Evolutionary conservation across 2,797 vertebrate genomes (phyloP).

Genomic region (Tapirus indicus): DNA sequence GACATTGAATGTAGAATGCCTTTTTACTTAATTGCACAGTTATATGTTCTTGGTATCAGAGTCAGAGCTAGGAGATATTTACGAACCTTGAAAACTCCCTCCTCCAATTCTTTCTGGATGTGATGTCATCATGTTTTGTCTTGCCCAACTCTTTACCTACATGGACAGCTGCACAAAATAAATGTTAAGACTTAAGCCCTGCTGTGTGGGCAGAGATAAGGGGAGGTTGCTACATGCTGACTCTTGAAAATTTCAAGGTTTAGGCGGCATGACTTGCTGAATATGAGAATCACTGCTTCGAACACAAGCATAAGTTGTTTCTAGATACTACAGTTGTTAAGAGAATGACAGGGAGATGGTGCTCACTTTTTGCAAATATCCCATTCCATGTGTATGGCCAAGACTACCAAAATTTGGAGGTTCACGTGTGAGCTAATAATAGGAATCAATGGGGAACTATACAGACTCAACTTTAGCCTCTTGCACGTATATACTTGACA

Average conservation of each 20-base stretch:
- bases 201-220: neutral
- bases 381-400: neutral
- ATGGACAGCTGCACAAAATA: neutral
- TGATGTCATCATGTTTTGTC: neutral
- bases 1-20: neutral
- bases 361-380: neutral
- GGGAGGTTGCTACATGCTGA: neutral
- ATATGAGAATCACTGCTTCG: neutral
- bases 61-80: neutral
- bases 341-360: neutral
- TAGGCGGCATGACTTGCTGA: neutral
- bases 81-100: neutral
- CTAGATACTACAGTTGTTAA: neutral
- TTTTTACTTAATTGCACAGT: conserved; percentile 58
- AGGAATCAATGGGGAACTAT: neutral
- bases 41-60: conserved; percentile 16
- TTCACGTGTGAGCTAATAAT: neutral
- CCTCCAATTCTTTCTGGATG: neutral
- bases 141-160: neutral
- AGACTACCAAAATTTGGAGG: neutral
- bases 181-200: neutral
- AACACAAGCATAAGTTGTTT: neutral
- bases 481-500: neutral
- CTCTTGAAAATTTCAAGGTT: neutral
- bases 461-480: neutral